Evolutionary conservation across 92 coral and sea anemone genomes (phyloP), one percentile per base, ranked within the genome.

Genomic region (Micromussa lordhowensis): DNA sequence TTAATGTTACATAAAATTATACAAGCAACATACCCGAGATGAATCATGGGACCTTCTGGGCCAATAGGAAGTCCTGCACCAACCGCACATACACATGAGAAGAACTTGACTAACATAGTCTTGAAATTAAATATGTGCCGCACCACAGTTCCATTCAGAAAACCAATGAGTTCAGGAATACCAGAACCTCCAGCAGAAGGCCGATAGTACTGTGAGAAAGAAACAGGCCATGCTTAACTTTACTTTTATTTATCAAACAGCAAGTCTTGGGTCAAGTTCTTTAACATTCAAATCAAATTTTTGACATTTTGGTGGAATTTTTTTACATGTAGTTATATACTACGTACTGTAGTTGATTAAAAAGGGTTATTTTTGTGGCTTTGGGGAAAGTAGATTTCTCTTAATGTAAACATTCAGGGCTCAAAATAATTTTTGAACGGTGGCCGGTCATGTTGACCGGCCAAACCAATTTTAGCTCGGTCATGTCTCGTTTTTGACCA

Each of bases 31-130:
- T 77, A 95, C 99, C 99, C 99, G 61, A 97, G 88, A 82, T 97
- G 99, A 78, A 97, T 97, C 99, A 97, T 97, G 32, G 99, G 99
- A 15, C 99, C 99, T 66, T 97, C 99, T 48, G 99, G 99, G 4
- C 99, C 99, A 63, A 97, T 92, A 12, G 99, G 99, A 79, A 97
- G 95, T 21, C 99, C 99, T 0, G 99, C 93, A 13, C 98, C 98
- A 78, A 97, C 99, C 29, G 99, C 99, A 86, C 94, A 97, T 1
- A 97, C 99, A 90, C 99, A 97, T 8, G 99, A 97, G 86, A 97
- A 97, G 90, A 97, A 97, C 88, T 97, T 97, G 51, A 97, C 99
- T 0, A 91, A 91, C 99, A 97, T 97, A 30, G 99, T 97, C 86
- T 88, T 93, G 80, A 94, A 94, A 59, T 97, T 97, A 69, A 97